Evolutionary conservation across 2,888 invertebrate species (phyloP), one percentile per base, ranked within the genome.

Genomic region (Melanophora roralis): DNA sequence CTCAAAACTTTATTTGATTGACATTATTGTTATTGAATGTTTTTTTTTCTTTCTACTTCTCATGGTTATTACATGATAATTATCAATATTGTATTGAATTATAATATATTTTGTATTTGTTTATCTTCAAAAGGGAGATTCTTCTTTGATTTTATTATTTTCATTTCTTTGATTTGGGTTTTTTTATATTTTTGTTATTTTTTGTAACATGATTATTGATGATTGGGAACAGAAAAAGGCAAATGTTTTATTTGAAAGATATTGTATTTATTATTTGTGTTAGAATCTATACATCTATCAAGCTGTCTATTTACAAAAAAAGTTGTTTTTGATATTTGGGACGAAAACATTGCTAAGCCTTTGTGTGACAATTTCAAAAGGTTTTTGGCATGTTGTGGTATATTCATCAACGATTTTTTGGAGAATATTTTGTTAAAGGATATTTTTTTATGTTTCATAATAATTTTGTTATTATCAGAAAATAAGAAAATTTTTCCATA

Each of bases 21-120:
- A 59, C 71, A 49, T 34, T 21, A 14, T 43, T 71, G 40, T 60
- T 59, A 14, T 59, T 51, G 51, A 14, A 60, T 60, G 43, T 60
- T 51, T 51, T 14, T 32, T 60, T 43, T 27, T 14, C 5, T 5
- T 1, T 16, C 23, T 27, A 27, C 2, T 60, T 27, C 19, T 34
- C 12, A 43, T 32, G 47, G 40, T 32, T 16, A 60, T 38, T 27
- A 27, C 27, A 27, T 27, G 27, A 27, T 27, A 27, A 19, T 40
- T 40, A 49, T 34, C 45, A 57, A n/a, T n/a, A n/a, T 57, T 36
- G 45, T 47, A 11, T 34, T 57, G 43, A 19, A 19, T 55, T 43
- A 11, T 67, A 55, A 34, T 67, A 21, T 16, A 65, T 53, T 53
- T 51, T 32, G 14, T 43, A 19, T 43, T 55, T 68, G 14, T 27